Percentiles rank a stretch among this genome's conserved stretches.
Evolutionary conservation across 2,113 vertebrate genomes (phyloP).

Genomic region (Vireo altiloquus): DNA sequence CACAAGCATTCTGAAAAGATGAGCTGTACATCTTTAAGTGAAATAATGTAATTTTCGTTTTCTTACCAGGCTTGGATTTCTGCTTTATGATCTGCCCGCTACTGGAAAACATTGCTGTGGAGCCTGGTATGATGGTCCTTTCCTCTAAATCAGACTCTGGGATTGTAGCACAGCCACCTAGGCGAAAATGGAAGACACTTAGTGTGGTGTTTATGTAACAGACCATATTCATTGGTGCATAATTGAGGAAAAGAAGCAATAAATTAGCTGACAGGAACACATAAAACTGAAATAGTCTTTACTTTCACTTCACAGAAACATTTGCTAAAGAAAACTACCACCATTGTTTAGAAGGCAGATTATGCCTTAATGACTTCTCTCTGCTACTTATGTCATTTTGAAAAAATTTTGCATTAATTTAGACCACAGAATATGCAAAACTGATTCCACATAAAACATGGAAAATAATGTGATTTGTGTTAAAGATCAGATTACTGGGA

Average conservation of each 20-base stretch:
- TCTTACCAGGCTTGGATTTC: constrained; percentile 76
- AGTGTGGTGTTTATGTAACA: not conserved
- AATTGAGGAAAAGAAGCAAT: not conserved
- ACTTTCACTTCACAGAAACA: not conserved
- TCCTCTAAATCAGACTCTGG: constrained; percentile 82
- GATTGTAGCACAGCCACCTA: constrained; percentile 83
- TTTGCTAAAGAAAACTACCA: not conserved
- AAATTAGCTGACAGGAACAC: constrained; percentile 6
- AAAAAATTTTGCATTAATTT: not conserved
- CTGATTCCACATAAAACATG: not conserved
- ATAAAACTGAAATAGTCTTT: not conserved
- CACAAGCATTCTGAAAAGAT: not conserved
- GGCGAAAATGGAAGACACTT: not conserved
- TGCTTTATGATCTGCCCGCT: constrained; percentile 70
- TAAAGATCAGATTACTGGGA: not conserved
- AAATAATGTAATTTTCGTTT: not conserved
- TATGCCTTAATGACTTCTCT: not conserved
- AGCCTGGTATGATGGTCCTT: constrained; percentile 57
- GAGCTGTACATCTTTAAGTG: not conserved
- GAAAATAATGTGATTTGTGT: not conserved
- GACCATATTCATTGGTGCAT: not conserved
- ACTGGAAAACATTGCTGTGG: constrained; percentile 65
- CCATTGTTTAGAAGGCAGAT: not conserved
- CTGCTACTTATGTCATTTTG: not conserved
- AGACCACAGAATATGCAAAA: not conserved